These are phyloP conservation scores for Ctena decussata DNA, from an alignment of 2,888 invertebrate genomes.

Conservation along the genomic window DNA sequence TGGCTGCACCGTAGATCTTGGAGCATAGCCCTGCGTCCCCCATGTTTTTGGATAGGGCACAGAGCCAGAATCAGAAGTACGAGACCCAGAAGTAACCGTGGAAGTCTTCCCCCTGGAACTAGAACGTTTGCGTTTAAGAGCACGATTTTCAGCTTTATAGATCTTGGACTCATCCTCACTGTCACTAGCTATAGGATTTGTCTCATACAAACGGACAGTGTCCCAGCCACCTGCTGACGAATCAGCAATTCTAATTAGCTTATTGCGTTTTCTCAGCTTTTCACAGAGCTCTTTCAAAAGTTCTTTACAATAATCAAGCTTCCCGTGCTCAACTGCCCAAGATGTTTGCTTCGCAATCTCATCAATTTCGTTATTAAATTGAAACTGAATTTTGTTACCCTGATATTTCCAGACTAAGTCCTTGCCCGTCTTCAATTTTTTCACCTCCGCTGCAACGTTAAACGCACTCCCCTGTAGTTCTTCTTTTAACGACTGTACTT, in stretches of 20 bases:
- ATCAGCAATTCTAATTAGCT: background rate
- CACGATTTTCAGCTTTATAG: no score
- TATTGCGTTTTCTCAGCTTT: background rate
- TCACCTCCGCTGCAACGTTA: background rate
- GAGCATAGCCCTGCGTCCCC: no score
- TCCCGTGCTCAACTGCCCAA: conserved; percentile 1
- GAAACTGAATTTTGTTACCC: background rate
- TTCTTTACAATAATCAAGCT: conserved; percentile 18
- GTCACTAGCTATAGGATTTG: conserved; percentile 14
- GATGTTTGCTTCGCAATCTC: background rate
- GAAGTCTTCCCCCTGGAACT: no score
- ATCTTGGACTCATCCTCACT: background rate
- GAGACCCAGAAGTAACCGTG: no score
- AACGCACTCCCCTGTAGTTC: no score
- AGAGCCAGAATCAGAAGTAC: no score
- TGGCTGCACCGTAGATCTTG: no score
- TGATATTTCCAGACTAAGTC: background rate
- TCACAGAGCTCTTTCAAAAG: conserved; percentile 7
- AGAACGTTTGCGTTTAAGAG: no score
- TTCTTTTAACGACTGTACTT: no score
- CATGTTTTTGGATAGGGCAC: no score
- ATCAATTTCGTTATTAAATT: background rate
- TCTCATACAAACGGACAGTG: conserved; percentile 21
- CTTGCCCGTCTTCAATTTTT: background rate
- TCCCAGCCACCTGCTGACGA: background rate